A percentile compares a stretch with the other conserved stretches of the same genome.
Evolutionary conservation across 1,140 invertebrate species (phyloP).

Genomic region (Lepidurus packardi): DNA sequence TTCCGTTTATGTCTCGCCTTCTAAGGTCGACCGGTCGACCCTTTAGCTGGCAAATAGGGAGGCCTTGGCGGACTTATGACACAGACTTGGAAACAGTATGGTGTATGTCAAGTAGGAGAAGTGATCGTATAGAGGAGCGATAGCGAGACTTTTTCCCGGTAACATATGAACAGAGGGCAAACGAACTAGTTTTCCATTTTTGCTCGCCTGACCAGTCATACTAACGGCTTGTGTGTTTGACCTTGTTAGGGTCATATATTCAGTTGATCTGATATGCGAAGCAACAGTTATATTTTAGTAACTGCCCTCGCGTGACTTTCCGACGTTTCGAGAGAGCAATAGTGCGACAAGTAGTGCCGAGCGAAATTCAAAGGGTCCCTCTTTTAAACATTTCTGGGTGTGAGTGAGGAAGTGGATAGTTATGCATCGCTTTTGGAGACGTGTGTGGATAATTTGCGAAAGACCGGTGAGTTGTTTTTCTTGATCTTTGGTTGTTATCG

Average conservation of each 20-base stretch:
- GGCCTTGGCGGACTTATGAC: too few species aligned
- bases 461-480: background rate
- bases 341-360: background rate
- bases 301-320: background rate
- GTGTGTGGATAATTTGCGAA: constrained; percentile 14
- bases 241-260: background rate
- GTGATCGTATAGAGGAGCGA: too few species aligned
- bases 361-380: too few species aligned
- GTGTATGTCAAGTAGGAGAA: too few species aligned
- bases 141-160: too few species aligned
- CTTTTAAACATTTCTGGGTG: background rate
- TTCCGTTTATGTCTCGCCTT: background rate
- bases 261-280: background rate
- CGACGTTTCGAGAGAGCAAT: background rate
- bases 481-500: background rate
- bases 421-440: background rate
- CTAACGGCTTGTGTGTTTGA: background rate
- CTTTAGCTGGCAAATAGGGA: background rate
- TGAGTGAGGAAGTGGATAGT: background rate
- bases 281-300: background rate
- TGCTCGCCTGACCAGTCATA: background rate
- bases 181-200: background rate
- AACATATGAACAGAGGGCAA: too few species aligned
- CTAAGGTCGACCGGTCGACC: background rate
- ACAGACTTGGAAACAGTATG: too few species aligned